Base-by-base conservation (phyloP, 1,140 invertebrate genomes). In the Ceratina australensis region DNA sequence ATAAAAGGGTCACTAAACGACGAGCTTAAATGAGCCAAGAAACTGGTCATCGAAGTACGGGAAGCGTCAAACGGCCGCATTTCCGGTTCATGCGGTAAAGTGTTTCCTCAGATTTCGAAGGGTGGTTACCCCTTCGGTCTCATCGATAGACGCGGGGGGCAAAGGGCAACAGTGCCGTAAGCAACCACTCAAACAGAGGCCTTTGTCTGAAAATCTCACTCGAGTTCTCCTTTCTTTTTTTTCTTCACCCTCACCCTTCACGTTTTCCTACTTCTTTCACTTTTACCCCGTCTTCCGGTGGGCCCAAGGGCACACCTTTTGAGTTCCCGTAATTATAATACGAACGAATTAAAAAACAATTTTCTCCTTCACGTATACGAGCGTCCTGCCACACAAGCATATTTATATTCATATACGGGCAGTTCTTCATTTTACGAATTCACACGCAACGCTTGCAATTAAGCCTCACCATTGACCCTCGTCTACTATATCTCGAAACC, bases 141-240 rank as follows among this genome's bases (percentile, higher is more conserved):
- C 68, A 24, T 66, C 28, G 78, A 56, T 54, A 66, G n/a, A 28
- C 13, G 67, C 28, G 69, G 72, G 86, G 86, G 85, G 86, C 82
- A 87, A 88, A 86, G 87, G 81, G 82, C 84, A 86, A 89, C 88
- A 90, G 89, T 89, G 83, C 87, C 85, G 74, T 82, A 80, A 88
- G 85, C 84, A 85, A 80, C 80, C 83, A 86, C 87, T 90, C 87
- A 74, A 89, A 77, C 75, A 56, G 33, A 10, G 49, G 84, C 83
- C 85, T 90, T 89, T 89, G 87, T 89, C 80, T 88, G 87, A 82
- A 84, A 79, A 86, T 81, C 86, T 87, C 85, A 69, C 81, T 84
- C 47, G 66, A 83, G 72, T 54, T 80, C 67, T 72, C 81, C 59
- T 69, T 84, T 66, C 66, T 57, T n/a, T 81, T 72, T 61, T 42